Base-by-base conservation (phyloP, 2,888 invertebrate species). In the Conops quadrifasciatus region DNA sequence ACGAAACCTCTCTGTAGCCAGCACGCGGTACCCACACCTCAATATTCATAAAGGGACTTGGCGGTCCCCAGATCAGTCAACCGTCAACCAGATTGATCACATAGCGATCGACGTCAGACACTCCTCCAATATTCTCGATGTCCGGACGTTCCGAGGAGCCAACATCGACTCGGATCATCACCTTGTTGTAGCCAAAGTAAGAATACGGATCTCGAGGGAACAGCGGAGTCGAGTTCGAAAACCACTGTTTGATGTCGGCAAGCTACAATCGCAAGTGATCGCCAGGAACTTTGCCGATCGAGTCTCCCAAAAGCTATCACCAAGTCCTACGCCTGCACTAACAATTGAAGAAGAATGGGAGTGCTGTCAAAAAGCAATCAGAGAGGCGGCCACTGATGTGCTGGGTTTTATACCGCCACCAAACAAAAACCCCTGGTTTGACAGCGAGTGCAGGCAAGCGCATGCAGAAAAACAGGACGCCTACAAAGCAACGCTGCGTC, bases 71-170 rank as follows among this genome's bases (percentile, higher is more conserved):
- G 58, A 67, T 28, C 51, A 53, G 36, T 53, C 21, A 53, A 67
- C n/a, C 53, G 58, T 9, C 9, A 68, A 68, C 58, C 71, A 68
- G 36, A 68, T 71, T 47, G 68, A 63, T 63, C 45, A 68, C 26
- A 51, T 68, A 15, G 60, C 60, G 24, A 68, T 68, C 16, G 68
- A 68, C 49, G 59, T 19, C 45, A 59, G 60, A 30, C 68, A 68
- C 49, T 19, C 47, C 9, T 51, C 63, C 63, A 70, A 53, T 28
- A 24, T 68, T 2, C 11, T 68, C n/a, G 60, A 68, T 19, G 70
- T 70, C 24, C 51, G 53, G 19, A 19, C 49, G 43, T 53, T 30
- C 24, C 62, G 70, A 49, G 70, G 30, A 7, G 53, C 70, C 11
- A 70, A 70, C 43, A 63, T 70, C 53, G 36, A 63, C 56, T 70